Evolutionary conservation across 2,797 vertebrate species (phyloP).

Genomic region (Rhinophrynus dorsalis): DNA sequence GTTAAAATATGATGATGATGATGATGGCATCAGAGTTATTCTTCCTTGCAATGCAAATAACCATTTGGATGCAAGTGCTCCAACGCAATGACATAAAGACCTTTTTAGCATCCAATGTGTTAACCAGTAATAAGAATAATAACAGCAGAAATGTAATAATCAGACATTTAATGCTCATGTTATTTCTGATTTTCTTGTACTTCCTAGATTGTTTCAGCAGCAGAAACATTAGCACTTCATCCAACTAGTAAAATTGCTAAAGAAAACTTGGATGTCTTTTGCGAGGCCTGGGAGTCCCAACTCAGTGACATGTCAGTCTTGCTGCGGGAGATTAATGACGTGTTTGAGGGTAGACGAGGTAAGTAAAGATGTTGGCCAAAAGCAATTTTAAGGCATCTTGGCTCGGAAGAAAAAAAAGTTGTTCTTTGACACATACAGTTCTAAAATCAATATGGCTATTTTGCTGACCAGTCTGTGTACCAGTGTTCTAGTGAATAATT

Average conservation of each 20-base stretch:
- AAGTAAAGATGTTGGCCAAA: slow-evolving; percentile 48
- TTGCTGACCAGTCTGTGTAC: too few relatives aligned
- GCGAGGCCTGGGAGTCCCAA: slow-evolving; percentile 98
- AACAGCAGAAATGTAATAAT: too few relatives aligned
- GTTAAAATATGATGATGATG: too few relatives aligned
- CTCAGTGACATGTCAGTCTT: slow-evolving; percentile 90
- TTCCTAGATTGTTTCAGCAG: slow-evolving; percentile 92
- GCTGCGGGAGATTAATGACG: slow-evolving; percentile 89
- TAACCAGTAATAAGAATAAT: too few relatives aligned
- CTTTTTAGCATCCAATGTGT: too few relatives aligned
- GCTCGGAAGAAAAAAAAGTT: not conserved
- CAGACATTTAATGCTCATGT: too few relatives aligned
- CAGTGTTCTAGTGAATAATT: too few relatives aligned
- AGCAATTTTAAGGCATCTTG: not conserved
- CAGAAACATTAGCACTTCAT: slow-evolving; percentile 92
- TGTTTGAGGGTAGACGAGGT: slow-evolving; percentile 95
- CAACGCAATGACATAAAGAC: too few relatives aligned
- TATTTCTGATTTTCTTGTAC: too few relatives aligned
- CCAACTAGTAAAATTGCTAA: slow-evolving; percentile 97
- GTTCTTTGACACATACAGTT: not conserved
- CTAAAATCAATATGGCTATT: not conserved
- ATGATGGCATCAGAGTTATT: too few relatives aligned
- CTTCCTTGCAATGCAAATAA: too few relatives aligned
- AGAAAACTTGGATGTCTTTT: slow-evolving; percentile 98
- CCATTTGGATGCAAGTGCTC: too few relatives aligned